A percentile compares a stretch with the other conserved stretches of the same genome.
These are phyloP conservation scores for Rhabdophis nuchalis DNA, from an alignment of 2,797 vertebrate genomes.

Conservation along the genomic window DNA sequence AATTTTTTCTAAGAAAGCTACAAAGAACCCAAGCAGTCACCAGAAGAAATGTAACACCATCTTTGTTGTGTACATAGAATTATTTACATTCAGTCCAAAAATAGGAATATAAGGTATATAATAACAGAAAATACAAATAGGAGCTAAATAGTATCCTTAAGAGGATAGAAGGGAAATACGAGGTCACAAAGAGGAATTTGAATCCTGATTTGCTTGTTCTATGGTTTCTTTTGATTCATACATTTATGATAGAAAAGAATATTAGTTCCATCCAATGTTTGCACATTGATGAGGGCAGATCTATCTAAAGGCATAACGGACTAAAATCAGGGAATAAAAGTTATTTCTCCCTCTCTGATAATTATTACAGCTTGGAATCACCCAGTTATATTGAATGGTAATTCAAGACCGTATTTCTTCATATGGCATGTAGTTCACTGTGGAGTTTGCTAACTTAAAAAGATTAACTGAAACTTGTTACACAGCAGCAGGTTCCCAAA, in stretches of 20 bases:
- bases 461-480: not conserved
- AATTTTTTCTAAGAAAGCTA: not conserved
- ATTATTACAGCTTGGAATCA: not conserved
- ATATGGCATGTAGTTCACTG: not conserved
- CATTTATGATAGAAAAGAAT: not conserved
- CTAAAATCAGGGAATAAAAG: not conserved
- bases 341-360: not conserved
- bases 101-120: not conserved
- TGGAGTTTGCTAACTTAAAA: not conserved
- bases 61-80: not conserved
- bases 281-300: not conserved
- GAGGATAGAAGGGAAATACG: not conserved
- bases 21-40: not conserved
- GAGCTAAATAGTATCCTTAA: not conserved
- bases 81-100: not conserved
- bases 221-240: not conserved
- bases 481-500: not conserved
- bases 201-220: not conserved
- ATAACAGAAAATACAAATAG: not conserved
- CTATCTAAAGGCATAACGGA: not conserved
- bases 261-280: not conserved
- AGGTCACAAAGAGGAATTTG: not conserved
- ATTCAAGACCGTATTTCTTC: not conserved
- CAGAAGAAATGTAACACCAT: not conserved
- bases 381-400: not conserved